phyloP scores from a whole-genome alignment of 1,140 invertebrate genomes.

The Microplitis mediator region DNA sequence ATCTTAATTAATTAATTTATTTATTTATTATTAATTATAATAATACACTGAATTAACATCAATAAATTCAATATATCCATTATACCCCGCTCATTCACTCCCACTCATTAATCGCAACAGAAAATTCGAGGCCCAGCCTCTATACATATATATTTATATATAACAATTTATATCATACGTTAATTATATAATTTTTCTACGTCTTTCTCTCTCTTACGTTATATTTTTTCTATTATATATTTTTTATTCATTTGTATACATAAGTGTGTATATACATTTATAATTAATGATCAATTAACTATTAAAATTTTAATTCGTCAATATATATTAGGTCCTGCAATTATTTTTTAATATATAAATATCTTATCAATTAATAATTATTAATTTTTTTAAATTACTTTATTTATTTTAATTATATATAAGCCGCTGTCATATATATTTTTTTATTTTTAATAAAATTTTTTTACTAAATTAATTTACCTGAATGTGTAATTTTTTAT shows the following conservation, averaged over 20 bases:
- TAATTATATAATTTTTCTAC: constrained; percentile 36
- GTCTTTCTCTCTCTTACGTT: constrained; percentile 25
- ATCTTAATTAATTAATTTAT: too few relatives aligned
- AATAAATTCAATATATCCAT: background rate
- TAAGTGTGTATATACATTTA: constrained; percentile 21
- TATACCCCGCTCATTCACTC: too few relatives aligned
- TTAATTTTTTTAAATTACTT: too few relatives aligned
- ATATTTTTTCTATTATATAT: constrained; percentile 28
- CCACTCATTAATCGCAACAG: background rate
- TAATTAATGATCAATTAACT: background rate
- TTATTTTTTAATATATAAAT: too few relatives aligned
- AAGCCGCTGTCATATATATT: too few relatives aligned
- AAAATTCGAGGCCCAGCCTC: constrained; percentile 48
- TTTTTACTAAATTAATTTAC: too few relatives aligned
- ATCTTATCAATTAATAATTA: too few relatives aligned
- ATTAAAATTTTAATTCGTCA: too few relatives aligned
- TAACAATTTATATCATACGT: constrained; percentile 40
- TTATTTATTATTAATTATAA: background rate
- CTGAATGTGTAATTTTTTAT: too few relatives aligned
- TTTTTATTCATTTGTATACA: constrained; percentile 26
- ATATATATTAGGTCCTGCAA: too few relatives aligned
- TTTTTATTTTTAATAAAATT: too few relatives aligned
- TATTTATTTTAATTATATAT: too few relatives aligned
- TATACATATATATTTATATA: constrained; percentile 4
- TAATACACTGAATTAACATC: background rate